Evolutionary conservation across 2,797 vertebrate species (phyloP).

Genomic region (Spinus olivaceus): DNA sequence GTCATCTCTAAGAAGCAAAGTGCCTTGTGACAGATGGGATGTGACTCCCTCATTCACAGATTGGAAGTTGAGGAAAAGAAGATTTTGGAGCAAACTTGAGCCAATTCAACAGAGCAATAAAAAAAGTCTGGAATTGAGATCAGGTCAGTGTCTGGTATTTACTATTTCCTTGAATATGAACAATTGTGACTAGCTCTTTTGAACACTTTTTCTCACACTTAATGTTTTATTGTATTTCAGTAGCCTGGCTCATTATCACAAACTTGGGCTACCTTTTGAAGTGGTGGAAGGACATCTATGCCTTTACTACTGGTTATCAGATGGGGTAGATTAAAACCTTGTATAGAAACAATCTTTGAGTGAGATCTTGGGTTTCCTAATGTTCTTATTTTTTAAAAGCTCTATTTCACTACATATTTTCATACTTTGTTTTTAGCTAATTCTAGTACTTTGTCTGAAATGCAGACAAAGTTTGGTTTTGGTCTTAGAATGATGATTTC

Average conservation of each 20-base stretch:
- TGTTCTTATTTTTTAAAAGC: not conserved
- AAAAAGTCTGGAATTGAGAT: not conserved
- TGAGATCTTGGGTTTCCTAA: not conserved
- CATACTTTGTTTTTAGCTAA: not conserved
- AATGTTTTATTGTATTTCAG: not conserved
- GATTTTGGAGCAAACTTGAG: not conserved
- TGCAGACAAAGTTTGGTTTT: not conserved
- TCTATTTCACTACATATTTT: not conserved
- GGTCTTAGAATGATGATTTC: not conserved
- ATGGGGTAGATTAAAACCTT: not conserved
- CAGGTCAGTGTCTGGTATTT: not conserved
- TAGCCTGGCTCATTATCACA: not conserved
- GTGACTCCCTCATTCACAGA: too few relatives aligned
- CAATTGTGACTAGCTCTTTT: not conserved
- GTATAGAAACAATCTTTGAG: not conserved
- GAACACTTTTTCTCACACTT: not conserved
- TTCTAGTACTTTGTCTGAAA: not conserved
- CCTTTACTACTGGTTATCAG: not conserved
- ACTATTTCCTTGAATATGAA: not conserved
- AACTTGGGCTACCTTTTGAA: not conserved
- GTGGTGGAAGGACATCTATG: not conserved
- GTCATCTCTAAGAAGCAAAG: not conserved
- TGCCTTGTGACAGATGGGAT: fast-evolving
- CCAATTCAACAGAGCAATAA: not conserved
- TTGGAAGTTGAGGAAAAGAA: not conserved